phyloP scores from a whole-genome alignment of 2,797 vertebrate genomes.

The Craterocephalus amniculus region DNA sequence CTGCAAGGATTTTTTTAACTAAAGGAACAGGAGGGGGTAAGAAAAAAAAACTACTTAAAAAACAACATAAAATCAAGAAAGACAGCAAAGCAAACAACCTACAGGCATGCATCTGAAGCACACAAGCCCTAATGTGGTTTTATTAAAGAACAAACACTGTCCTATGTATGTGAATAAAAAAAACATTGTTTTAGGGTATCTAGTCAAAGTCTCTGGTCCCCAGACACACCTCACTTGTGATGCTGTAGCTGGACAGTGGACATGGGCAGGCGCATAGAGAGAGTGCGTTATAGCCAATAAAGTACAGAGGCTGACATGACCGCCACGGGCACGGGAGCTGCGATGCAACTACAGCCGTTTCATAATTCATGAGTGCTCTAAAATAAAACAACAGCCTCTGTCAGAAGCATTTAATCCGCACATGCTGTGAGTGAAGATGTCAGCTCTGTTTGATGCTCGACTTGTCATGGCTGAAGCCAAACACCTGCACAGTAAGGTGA shows the following conservation, averaged over 20 bases:
- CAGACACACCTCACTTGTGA: conserved; percentile 28
- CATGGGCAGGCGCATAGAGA: conserved; percentile 29
- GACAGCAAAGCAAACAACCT: conserved; percentile 63
- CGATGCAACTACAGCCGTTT: conserved; percentile 43
- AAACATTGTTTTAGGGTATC: conserved; percentile 47
- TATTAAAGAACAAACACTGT: conserved; percentile 62
- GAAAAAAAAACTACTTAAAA: not conserved
- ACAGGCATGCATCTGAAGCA: conserved; percentile 38
- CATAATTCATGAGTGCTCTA: conserved; percentile 63
- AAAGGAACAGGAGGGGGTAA: conserved; percentile 5
- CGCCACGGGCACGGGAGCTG: not conserved
- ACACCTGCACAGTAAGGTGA: conserved; percentile 57
- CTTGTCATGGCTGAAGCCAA: conserved; percentile 49
- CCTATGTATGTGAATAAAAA: conserved; percentile 27
- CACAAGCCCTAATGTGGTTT: conserved; percentile 47
- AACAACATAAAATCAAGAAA: conserved; percentile 21
- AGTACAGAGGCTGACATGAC: conserved; percentile 37
- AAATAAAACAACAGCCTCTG: conserved; percentile 58
- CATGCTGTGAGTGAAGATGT: conserved; percentile 55
- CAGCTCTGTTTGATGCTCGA: conserved; percentile 42
- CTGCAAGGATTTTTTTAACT: conserved; percentile 39
- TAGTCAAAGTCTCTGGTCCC: conserved; percentile 42
- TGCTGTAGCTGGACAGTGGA: conserved; percentile 36
- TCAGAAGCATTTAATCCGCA: conserved; percentile 54
- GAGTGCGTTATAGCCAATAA: conserved; percentile 36